These are phyloP conservation scores for Centropyge bicolor DNA, from an alignment of 2,797 vertebrate genomes.

Conservation along the genomic window DNA sequence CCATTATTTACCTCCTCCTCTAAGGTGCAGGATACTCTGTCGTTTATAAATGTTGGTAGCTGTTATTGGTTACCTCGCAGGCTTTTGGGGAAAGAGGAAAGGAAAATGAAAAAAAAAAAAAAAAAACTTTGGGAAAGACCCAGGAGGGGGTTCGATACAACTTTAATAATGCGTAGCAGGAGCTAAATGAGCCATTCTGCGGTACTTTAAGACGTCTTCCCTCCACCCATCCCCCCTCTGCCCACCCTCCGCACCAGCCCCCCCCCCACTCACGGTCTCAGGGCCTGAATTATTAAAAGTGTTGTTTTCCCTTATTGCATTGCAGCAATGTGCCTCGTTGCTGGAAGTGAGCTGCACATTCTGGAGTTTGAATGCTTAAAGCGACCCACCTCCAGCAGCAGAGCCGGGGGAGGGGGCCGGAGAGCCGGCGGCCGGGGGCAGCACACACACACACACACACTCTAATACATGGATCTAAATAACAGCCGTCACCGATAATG, in stretches of 20 bases:
- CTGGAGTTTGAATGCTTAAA: slow-evolving; percentile 67
- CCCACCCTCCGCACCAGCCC: slow-evolving; percentile 31
- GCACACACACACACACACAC: slow-evolving; percentile 1
- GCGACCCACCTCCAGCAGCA: slow-evolving; percentile 62
- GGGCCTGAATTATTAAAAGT: slow-evolving; percentile 86
- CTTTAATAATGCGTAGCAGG: slow-evolving; percentile 85
- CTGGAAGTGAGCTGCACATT: slow-evolving; percentile 76
- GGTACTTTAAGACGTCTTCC: slow-evolving; percentile 77
- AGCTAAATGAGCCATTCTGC: slow-evolving; percentile 86
- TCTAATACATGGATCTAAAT: slow-evolving; percentile 27
- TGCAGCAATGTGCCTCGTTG: slow-evolving; percentile 82
- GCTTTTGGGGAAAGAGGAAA: slow-evolving; percentile 69
- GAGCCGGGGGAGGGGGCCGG: slow-evolving; percentile 45
- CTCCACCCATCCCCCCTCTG: slow-evolving; percentile 27
- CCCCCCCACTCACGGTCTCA: slow-evolving; percentile 64
- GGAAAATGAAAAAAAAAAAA: slow-evolving; percentile 64
- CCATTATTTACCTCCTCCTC: slow-evolving; percentile 80
- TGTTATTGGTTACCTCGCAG: slow-evolving; percentile 81
- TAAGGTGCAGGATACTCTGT: slow-evolving; percentile 77
- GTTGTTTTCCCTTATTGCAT: slow-evolving; percentile 87
- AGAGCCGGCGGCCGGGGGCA: slow-evolving; percentile 32
- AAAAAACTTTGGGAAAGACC: slow-evolving; percentile 76
- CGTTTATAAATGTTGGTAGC: slow-evolving; percentile 82
- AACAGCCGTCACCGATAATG: slow-evolving; percentile 20
- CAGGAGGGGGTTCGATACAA: slow-evolving; percentile 79